Percentiles rank a stretch among this genome's conserved stretches.
phyloP scores from a whole-genome alignment of 2,113 vertebrate species.

The Cephalopholis sonnerati region DNA sequence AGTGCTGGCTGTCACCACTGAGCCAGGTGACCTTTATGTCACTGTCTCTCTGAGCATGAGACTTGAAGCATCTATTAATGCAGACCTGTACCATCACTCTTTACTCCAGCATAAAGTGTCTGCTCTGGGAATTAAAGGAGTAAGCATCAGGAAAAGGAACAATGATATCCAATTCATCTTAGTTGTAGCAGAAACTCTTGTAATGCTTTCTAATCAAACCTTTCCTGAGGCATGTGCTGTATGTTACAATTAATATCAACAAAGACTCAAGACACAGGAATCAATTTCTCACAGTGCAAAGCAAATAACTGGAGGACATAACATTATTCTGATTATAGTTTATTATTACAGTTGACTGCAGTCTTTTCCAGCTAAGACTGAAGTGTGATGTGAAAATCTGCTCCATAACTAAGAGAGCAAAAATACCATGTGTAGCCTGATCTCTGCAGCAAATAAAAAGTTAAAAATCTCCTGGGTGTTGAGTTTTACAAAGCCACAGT shows the following conservation, averaged over 20 bases:
- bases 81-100: constrained; percentile 87
- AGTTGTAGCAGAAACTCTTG: constrained; percentile 54
- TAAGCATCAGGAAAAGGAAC: constrained; percentile 81
- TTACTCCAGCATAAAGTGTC: constrained; percentile 86
- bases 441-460: constrained; percentile 9
- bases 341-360: constrained; percentile 1
- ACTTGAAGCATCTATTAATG: constrained; percentile 90
- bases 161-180: constrained; percentile 80
- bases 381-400: constrained; percentile 16
- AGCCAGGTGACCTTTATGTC: constrained; percentile 93
- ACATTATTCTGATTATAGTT: constrained; percentile 32
- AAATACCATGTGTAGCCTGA: constrained; percentile 8
- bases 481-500: constrained; percentile 22
- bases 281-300: constrained; percentile 57
- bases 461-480: constrained; percentile 9
- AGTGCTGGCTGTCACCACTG: constrained; percentile 88
- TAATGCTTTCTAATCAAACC: constrained; percentile 68
- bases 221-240: constrained; percentile 47
- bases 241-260: constrained; percentile 68
- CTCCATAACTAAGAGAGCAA: constrained; percentile 9
- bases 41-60: constrained; percentile 86
- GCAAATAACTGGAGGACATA: constrained; percentile 39
- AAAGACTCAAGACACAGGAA: constrained; percentile 47
- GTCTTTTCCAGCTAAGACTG: constrained; percentile 5
- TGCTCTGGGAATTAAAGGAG: constrained; percentile 72